A percentile compares a stretch with the other conserved stretches of the same genome.
phyloP scores from a whole-genome alignment of 2,888 invertebrate genomes.

The Heliconius sara region DNA sequence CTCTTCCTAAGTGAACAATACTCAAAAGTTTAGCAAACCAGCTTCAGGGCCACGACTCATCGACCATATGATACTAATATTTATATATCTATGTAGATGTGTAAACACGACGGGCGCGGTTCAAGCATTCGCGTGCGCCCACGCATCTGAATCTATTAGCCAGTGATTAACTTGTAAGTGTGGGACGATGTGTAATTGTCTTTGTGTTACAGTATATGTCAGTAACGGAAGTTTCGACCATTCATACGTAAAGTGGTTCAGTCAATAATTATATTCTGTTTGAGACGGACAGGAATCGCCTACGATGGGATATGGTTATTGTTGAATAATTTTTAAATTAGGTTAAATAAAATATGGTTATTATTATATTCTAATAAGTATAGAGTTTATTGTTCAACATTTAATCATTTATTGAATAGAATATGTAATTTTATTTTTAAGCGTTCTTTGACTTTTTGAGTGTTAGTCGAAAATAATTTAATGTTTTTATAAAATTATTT shows the following conservation, averaged over 20 bases:
- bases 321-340: constrained; percentile 3
- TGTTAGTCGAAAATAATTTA: too few species aligned
- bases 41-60: neutral
- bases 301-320: neutral
- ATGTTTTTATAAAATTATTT: too few species aligned
- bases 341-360: too few species aligned
- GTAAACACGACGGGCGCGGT: constrained; percentile 55
- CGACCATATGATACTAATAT: neutral
- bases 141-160: constrained; percentile 71
- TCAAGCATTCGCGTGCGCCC: constrained; percentile 61
- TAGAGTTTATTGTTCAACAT: too few species aligned
- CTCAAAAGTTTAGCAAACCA: neutral
- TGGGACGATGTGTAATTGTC: constrained; percentile 66
- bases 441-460: too few species aligned
- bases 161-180: constrained; percentile 77
- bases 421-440: too few species aligned
- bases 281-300: constrained; percentile 25
- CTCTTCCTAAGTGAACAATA: neutral
- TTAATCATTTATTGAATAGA: too few species aligned
- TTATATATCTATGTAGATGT: constrained; percentile 38
- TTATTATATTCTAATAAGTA: too few species aligned
- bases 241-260: constrained; percentile 44
- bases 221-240: constrained; percentile 57
- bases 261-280: constrained; percentile 36
- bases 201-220: constrained; percentile 58